Evolutionary conservation across 2,888 invertebrate genomes (phyloP).

Genomic region (Thera britannica): DNA sequence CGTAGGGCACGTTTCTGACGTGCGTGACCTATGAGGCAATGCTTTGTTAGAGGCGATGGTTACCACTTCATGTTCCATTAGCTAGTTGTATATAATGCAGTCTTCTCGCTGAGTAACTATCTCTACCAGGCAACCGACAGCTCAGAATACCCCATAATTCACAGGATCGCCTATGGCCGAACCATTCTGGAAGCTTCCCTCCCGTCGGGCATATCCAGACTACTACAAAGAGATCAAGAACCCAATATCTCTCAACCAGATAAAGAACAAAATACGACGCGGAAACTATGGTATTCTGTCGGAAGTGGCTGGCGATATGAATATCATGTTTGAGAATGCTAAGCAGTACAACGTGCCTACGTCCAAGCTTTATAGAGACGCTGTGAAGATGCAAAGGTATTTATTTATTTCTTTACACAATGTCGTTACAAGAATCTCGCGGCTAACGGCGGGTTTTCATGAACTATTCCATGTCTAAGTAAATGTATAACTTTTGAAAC

Average conservation of each 20-base stretch:
- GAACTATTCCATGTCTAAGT: too few relatives aligned
- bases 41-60: too few relatives aligned
- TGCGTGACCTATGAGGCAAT: too few relatives aligned
- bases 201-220: conserved; percentile 96
- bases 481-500: too few relatives aligned
- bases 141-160: neutral
- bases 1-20: too few relatives aligned
- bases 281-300: conserved; percentile 93
- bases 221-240: conserved; percentile 98
- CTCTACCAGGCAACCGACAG: too few relatives aligned
- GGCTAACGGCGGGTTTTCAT: too few relatives aligned
- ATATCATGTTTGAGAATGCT: conserved; percentile 98
- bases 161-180: conserved; percentile 93
- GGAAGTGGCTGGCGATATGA: conserved; percentile 96
- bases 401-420: neutral
- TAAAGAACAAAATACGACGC: conserved; percentile 92
- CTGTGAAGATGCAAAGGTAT: conserved; percentile 91
- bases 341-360: conserved; percentile 93
- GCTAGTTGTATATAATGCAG: too few relatives aligned
- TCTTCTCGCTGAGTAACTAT: too few relatives aligned
- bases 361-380: conserved; percentile 92
- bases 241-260: conserved; percentile 97
- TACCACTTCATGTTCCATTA: too few relatives aligned
- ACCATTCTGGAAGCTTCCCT: conserved; percentile 97
- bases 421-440: too few relatives aligned